Percentiles rank a stretch among this genome's conserved stretches.
These are phyloP conservation scores for Erpobdella octoculata DNA, from an alignment of 2,888 invertebrate genomes.

Conservation along the genomic window DNA sequence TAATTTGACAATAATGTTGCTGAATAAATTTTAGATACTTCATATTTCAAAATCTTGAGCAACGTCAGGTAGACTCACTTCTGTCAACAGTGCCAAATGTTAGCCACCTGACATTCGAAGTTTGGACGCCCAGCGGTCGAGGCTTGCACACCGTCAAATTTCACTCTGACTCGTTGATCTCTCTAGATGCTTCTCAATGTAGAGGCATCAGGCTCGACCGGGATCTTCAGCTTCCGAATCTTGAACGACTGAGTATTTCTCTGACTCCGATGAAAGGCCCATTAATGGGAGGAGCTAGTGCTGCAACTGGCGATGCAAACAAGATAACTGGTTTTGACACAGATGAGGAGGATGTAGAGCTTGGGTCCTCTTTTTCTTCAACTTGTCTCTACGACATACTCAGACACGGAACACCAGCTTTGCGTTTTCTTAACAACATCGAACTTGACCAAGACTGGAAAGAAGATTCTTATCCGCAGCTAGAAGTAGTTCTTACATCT, in stretches of 20 bases:
- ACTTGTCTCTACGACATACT: constrained; percentile 47
- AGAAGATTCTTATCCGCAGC: constrained; percentile 38
- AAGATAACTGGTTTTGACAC: constrained; percentile 10
- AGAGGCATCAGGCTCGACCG: constrained; percentile 26
- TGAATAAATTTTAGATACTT: constrained; percentile 42
- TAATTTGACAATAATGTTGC: neutral
- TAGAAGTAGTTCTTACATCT: constrained; percentile 44
- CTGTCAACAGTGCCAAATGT: constrained; percentile 41
- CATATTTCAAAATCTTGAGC: constrained; percentile 44
- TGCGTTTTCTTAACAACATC: constrained; percentile 46
- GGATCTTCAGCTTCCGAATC: constrained; percentile 11
- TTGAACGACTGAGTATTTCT: constrained; percentile 35
- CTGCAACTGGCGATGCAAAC: constrained; percentile 32
- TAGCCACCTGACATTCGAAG: constrained; percentile 45
- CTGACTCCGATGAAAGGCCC: constrained; percentile 47
- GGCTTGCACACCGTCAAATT: constrained; percentile 44
- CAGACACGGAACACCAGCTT: constrained; percentile 43
- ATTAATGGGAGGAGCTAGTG: constrained; percentile 40
- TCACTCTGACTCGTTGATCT: constrained; percentile 42
- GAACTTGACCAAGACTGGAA: constrained; percentile 42
- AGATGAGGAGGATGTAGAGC: constrained; percentile 20
- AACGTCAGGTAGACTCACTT: constrained; percentile 41
- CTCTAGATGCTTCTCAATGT: constrained; percentile 49
- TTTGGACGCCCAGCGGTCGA: constrained; percentile 47
- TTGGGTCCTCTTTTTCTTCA: constrained; percentile 30